A percentile compares a stretch with the other conserved stretches of the same genome.
Evolutionary conservation across 2,797 vertebrate genomes (phyloP).

Genomic region (Spinus pinus): DNA sequence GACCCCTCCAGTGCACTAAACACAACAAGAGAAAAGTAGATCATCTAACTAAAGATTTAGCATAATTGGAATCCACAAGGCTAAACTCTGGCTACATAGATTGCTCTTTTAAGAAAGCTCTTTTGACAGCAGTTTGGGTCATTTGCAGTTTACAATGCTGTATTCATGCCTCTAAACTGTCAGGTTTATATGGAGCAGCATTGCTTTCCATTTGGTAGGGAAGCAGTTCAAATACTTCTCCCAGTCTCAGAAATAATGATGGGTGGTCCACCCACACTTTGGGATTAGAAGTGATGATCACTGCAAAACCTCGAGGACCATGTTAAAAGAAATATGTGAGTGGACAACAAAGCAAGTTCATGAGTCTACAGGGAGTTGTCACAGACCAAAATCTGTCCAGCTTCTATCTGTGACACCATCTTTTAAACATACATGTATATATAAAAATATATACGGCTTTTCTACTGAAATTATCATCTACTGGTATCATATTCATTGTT

Average conservation of each 20-base stretch:
- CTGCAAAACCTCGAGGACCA: not conserved
- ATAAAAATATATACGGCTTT: not conserved
- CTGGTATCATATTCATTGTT: not conserved
- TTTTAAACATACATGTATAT: not conserved
- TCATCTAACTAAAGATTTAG: not conserved
- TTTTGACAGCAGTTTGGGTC: not conserved
- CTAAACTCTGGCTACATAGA: not conserved
- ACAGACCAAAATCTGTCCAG: not conserved
- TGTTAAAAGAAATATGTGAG: fast-evolving
- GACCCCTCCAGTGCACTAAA: not conserved
- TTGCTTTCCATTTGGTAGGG: not conserved
- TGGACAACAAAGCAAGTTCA: not conserved
- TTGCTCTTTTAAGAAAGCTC: not conserved
- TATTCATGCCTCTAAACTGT: not conserved
- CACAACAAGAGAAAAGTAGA: not conserved
- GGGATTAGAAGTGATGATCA: not conserved
- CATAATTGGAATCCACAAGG: not conserved
- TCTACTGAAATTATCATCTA: not conserved
- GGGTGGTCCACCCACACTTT: not conserved
- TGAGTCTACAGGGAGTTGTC: not conserved
- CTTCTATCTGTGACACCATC: not conserved
- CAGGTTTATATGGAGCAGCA: not conserved
- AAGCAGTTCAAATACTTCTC: not conserved
- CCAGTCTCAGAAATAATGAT: not conserved
- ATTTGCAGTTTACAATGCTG: not conserved